Evolutionary conservation across 2,797 vertebrate species (phyloP).

Genomic region (Schizothorax lantsangensis): DNA sequence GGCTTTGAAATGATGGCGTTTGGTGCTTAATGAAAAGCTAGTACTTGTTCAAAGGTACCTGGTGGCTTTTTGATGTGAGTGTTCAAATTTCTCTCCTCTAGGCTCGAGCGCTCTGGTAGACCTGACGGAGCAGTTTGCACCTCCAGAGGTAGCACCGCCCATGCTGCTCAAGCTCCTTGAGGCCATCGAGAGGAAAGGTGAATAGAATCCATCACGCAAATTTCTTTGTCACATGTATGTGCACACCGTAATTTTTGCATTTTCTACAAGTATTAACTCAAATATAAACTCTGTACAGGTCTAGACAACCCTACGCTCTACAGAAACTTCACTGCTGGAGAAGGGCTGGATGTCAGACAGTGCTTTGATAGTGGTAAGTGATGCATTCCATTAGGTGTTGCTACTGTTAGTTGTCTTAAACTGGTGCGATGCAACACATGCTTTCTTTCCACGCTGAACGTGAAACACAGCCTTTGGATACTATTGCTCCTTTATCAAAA

Average conservation of each 20-base stretch:
- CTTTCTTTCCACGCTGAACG: not conserved
- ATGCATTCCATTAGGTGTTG: not conserved
- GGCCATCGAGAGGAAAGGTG: constrained; percentile 95
- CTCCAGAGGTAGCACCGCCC: constrained; percentile 87
- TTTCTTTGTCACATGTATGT: not conserved
- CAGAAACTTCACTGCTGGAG: constrained; percentile 87
- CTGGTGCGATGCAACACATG: not conserved
- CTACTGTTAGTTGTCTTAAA: not conserved
- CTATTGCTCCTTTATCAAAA: not conserved
- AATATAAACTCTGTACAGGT: constrained; percentile 73
- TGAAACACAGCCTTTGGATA: not conserved
- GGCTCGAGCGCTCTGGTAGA: constrained; percentile 84
- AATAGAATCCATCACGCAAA: not conserved
- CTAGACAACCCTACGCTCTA: constrained; percentile 92
- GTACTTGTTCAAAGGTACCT: constrained; percentile 20
- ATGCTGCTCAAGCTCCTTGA: constrained; percentile 88
- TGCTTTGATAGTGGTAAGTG: constrained; percentile 90
- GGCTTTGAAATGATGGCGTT: constrained; percentile 13
- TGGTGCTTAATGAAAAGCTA: constrained; percentile 32
- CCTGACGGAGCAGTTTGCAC: constrained; percentile 91
- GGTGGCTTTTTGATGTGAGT: constrained; percentile 15
- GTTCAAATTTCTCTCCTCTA: constrained; percentile 61
- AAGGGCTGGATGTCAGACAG: constrained; percentile 87
- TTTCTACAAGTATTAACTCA: not conserved
- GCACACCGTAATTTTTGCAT: not conserved